A percentile compares a stretch with the other conserved stretches of the same genome.
phyloP scores from a whole-genome alignment of 2,888 invertebrate genomes.

The Agrotis ipsilon region DNA sequence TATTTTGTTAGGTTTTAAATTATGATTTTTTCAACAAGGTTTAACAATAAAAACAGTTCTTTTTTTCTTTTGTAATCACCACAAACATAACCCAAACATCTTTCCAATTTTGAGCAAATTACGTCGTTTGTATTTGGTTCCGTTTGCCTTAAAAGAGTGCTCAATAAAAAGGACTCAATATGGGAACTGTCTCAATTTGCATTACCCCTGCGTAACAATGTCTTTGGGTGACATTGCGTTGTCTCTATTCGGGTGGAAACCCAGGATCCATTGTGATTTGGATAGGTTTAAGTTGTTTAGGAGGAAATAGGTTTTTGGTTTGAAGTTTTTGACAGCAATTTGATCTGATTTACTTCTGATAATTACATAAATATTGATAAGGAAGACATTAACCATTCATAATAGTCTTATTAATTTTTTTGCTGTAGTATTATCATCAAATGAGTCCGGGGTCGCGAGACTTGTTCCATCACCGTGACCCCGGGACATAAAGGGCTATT shows the following conservation, averaged over 20 bases:
- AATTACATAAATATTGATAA: background rate
- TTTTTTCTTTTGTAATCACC: slow-evolving; percentile 1
- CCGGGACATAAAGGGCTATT: too few species aligned
- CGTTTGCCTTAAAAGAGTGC: slow-evolving; percentile 23
- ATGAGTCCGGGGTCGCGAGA: too few species aligned
- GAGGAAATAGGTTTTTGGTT: background rate
- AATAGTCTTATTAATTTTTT: too few species aligned
- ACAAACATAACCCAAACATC: background rate
- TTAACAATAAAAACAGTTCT: too few species aligned
- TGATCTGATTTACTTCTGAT: too few species aligned
- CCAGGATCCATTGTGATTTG: slow-evolving; percentile 31
- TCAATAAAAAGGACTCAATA: slow-evolving; percentile 49
- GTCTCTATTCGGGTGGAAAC: slow-evolving; percentile 33
- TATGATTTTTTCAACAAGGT: too few species aligned
- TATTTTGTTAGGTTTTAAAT: too few species aligned
- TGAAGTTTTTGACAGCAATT: background rate
- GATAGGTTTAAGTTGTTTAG: slow-evolving; percentile 12
- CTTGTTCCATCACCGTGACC: too few species aligned
- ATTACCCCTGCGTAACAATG: slow-evolving; percentile 45
- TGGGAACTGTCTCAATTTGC: slow-evolving; percentile 52
- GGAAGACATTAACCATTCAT: too few species aligned
- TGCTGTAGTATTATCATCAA: too few species aligned
- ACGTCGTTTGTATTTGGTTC: slow-evolving; percentile 22
- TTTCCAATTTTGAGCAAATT: slow-evolving; percentile 28
- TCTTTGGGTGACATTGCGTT: slow-evolving; percentile 38